Conservation (phyloP, 2,113 vertebrate species). For the Bos indicus region DNA sequence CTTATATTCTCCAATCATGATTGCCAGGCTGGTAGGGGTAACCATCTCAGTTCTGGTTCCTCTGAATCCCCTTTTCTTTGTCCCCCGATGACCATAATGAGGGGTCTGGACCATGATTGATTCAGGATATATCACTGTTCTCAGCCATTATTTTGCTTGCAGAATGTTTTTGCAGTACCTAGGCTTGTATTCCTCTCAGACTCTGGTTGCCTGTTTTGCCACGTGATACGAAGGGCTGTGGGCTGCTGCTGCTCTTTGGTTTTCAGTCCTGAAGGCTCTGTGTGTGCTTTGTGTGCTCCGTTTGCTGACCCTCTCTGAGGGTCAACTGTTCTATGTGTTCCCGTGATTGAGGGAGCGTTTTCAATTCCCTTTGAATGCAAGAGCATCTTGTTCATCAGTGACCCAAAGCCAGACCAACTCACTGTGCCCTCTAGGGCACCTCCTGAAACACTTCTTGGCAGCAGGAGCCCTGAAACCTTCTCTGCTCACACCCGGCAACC, state of each 20-base stretch:
- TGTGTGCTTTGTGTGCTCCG: not conserved
- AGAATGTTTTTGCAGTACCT: not conserved
- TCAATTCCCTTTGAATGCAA: not conserved
- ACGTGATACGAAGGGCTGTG: too few relatives aligned
- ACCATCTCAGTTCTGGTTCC: not conserved
- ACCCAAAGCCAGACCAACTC: not conserved
- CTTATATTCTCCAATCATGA: not conserved
- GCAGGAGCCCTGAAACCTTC: not conserved
- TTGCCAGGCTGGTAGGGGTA: not conserved
- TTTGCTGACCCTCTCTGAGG: not conserved
- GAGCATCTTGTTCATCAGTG: not conserved
- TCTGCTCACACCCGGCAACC: not conserved
- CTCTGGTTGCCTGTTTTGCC: not conserved
- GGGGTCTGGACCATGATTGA: not conserved
- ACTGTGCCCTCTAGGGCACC: accelerated
- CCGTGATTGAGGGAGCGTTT: not conserved
- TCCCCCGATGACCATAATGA: not conserved
- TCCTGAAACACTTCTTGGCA: not conserved
- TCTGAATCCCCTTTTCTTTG: not conserved
- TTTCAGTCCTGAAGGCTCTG: not conserved
- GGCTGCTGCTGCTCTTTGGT: not conserved
- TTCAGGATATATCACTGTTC: not conserved
- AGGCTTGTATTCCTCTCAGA: not conserved
- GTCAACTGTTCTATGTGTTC: not conserved
- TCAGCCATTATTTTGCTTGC: accelerated